These are phyloP conservation scores for Pelobates fuscus DNA, from an alignment of 2,113 vertebrate genomes.

Conservation along the genomic window DNA sequence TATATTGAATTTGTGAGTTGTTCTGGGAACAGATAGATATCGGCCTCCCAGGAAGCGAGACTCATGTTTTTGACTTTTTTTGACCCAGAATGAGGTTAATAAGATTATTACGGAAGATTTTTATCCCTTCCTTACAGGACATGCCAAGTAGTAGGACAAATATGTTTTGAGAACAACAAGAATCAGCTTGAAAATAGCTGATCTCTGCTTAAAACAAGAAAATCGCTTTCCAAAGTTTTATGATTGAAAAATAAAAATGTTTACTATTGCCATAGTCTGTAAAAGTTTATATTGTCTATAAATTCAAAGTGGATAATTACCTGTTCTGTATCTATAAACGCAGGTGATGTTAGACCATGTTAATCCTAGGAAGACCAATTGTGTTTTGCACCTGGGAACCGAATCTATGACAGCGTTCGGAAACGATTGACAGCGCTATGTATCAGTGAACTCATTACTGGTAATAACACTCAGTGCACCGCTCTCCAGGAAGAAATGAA, in stretches of 20 bases:
- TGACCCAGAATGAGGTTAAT: no score
- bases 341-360: constrained; percentile 28
- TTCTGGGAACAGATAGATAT: neutral
- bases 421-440: constrained; percentile 40
- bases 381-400: constrained; percentile 25
- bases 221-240: neutral
- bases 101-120: neutral
- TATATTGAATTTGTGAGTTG: neutral
- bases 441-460: constrained; percentile 48
- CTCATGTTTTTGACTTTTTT: no score
- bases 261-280: neutral
- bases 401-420: constrained; percentile 33
- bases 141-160: no score
- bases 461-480: constrained; percentile 36
- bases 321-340: constrained; percentile 18
- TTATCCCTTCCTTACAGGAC: neutral
- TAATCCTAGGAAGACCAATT: constrained; percentile 43
- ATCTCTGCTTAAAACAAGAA: neutral
- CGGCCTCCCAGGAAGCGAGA: no score
- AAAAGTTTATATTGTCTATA: constrained; percentile 33
- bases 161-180: no score
- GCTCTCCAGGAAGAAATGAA: constrained; percentile 15
- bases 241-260: constrained; percentile 4
- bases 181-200: neutral
- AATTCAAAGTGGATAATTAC: constrained; percentile 43